phyloP scores from a whole-genome alignment of 2,888 invertebrate species.

The Boloria euphrosyne region DNA sequence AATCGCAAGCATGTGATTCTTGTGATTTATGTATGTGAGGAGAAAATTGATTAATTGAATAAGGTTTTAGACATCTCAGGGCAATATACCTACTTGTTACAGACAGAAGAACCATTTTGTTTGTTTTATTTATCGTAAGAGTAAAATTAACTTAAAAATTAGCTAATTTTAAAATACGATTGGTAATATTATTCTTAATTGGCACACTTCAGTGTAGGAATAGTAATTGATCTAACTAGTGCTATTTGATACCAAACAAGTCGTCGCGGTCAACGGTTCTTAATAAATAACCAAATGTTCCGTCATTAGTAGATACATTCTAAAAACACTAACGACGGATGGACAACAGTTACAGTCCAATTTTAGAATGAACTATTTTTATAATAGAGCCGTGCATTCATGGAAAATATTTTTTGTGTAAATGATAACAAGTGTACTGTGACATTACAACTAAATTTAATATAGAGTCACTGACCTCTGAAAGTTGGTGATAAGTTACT shows the following conservation, averaged over 20 bases:
- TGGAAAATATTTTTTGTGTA: not conserved
- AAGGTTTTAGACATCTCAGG: too few species aligned
- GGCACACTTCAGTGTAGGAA: constrained; percentile 10
- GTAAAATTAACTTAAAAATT: too few species aligned
- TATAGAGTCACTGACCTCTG: constrained; percentile 23
- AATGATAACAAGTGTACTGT: constrained; percentile 1
- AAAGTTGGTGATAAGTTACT: constrained; percentile 30
- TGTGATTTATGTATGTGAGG: too few species aligned
- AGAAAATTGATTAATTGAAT: too few species aligned
- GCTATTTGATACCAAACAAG: constrained; percentile 1
- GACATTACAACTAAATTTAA: constrained; percentile 2
- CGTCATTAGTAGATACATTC: constrained; percentile 14
- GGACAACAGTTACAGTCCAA: constrained; percentile 1
- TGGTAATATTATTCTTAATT: not conserved
- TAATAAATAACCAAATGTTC: constrained; percentile 2
- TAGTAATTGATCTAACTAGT: constrained; percentile 4
- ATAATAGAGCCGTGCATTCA: not conserved
- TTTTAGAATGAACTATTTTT: not conserved
- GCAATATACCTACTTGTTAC: too few species aligned
- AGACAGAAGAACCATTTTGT: too few species aligned
- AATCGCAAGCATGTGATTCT: too few species aligned
- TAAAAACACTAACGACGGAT: constrained; percentile 20
- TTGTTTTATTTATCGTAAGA: too few species aligned
- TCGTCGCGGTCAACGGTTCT: not conserved
- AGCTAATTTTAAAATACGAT: too few species aligned